Base-by-base conservation (phyloP, 1,140 invertebrate species). In the Cydia splendana region DNA sequence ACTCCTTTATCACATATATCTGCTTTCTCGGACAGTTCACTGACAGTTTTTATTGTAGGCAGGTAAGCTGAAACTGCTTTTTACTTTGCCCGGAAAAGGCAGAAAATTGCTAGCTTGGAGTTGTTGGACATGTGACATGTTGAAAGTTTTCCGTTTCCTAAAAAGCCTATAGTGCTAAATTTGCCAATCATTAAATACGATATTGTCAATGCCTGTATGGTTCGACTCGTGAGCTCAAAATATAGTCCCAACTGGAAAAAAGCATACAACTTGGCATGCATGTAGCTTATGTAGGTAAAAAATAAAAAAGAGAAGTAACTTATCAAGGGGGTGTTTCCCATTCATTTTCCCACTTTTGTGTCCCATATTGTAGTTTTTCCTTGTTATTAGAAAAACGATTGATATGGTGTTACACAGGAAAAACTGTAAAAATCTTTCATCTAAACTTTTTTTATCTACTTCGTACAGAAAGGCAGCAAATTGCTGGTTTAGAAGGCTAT, bases 1-100 rank as follows among this genome's bases (percentile, higher is more conserved):
- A 42, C 30, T 45, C 30, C 12, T 18, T 45, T 71, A 71, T 71
- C 67, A 18, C 7, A 38, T 6, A 71, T 71, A 71, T 71, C 67
- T 6, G 65, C 65, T 69, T 69, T 69, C 65, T 69, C 65, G 65
- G 65, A 34, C 28, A 69, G 28, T 34, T 38, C 7, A 6, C 48
- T 51, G 48, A 15, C 28, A 30, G 24, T 69, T 69, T 69, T 69
- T 38, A 69, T 3, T 13, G 65, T 30, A 69, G 15, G 30, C n/a
- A 69, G 12, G 5, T 12, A 69, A 15, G 30, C 65, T 69, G 15
- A 69, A 69, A 13, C 65, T n/a, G n/a, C 28, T 69, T 69, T 69
- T 69, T 69, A n/a, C 30, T 28, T 13, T 2, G 3, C 28, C 24
- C 30, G 65, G 15, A 34, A 34, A 30, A 24, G 28, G 65, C 13